phyloP scores from a whole-genome alignment of 2,113 vertebrate species.

The Cephalopholis sonnerati region DNA sequence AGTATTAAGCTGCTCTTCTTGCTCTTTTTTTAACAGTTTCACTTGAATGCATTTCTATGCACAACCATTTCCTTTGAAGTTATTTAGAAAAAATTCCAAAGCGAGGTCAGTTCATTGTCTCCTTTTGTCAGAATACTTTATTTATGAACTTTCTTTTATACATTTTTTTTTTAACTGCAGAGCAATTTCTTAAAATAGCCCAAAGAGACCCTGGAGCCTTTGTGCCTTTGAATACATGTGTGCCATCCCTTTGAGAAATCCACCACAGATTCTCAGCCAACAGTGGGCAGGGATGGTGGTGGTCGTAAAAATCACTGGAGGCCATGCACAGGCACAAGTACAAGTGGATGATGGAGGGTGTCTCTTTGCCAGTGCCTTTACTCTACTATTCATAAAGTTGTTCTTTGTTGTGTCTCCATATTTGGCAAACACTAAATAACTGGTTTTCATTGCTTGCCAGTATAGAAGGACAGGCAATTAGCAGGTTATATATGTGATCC shows the following conservation, averaged over 20 bases:
- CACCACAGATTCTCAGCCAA: conserved; percentile 47
- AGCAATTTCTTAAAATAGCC: conserved; percentile 43
- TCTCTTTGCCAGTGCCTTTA: conserved; percentile 23
- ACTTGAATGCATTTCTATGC: not conserved
- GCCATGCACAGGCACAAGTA: conserved; percentile 32
- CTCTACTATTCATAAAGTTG: conserved; percentile 38
- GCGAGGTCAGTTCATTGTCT: conserved; percentile 8
- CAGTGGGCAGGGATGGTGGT: conserved; percentile 24
- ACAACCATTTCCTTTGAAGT: not conserved
- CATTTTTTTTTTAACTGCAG: not conserved
- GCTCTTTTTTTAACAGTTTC: not conserved
- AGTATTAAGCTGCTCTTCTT: conserved; percentile 19
- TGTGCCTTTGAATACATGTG: conserved; percentile 57
- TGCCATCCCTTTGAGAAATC: conserved; percentile 56
- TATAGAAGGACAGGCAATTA: conserved; percentile 17
- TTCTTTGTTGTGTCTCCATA: conserved; percentile 31
- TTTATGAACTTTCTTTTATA: not conserved
- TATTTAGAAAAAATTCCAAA: not conserved
- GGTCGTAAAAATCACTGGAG: conserved; percentile 46
- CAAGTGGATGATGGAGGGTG: conserved; percentile 24
- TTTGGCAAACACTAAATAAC: not conserved
- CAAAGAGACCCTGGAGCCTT: conserved; percentile 15
- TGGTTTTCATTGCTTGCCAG: not conserved
- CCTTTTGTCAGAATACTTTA: conserved; percentile 3
- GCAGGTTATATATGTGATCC: conserved; percentile 26